A percentile compares a stretch with the other conserved stretches of the same genome.
Evolutionary conservation across 2,888 invertebrate species (phyloP).

Genomic region (Ectemnius lituratus): DNA sequence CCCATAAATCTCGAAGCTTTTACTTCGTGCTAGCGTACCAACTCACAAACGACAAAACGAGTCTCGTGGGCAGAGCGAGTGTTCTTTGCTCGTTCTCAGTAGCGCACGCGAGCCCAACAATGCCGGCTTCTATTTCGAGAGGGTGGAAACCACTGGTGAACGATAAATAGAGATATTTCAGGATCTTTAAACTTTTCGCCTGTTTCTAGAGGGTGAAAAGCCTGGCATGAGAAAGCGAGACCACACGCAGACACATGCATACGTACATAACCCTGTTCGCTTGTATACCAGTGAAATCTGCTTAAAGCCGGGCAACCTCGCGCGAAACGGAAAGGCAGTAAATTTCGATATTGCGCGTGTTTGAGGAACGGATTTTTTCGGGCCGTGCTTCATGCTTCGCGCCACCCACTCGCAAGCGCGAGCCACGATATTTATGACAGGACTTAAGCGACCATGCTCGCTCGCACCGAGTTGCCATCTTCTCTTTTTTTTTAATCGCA

Average conservation of each 20-base stretch:
- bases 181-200: constrained; percentile 40
- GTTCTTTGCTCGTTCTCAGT: background rate
- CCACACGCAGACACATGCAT: constrained; percentile 35
- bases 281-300: constrained; percentile 49
- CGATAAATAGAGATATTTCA: constrained; percentile 41
- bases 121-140: constrained; percentile 19
- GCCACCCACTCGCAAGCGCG: constrained; percentile 46
- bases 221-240: constrained; percentile 12
- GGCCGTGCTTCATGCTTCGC: constrained; percentile 65
- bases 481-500: background rate
- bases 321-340: constrained; percentile 72
- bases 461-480: background rate
- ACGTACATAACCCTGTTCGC: no score
- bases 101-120: background rate
- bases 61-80: background rate
- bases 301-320: constrained; percentile 56
- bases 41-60: background rate
- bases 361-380: constrained; percentile 75
- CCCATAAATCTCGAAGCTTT: constrained; percentile 18
- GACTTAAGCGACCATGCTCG: constrained; percentile 49
- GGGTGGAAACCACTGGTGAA: constrained; percentile 29
- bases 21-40: background rate
- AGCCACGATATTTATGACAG: constrained; percentile 47
- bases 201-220: background rate
- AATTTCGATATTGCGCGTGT: constrained; percentile 70